Conservation (phyloP, 2,797 vertebrate species). For the Thripadectes ignobilis region DNA sequence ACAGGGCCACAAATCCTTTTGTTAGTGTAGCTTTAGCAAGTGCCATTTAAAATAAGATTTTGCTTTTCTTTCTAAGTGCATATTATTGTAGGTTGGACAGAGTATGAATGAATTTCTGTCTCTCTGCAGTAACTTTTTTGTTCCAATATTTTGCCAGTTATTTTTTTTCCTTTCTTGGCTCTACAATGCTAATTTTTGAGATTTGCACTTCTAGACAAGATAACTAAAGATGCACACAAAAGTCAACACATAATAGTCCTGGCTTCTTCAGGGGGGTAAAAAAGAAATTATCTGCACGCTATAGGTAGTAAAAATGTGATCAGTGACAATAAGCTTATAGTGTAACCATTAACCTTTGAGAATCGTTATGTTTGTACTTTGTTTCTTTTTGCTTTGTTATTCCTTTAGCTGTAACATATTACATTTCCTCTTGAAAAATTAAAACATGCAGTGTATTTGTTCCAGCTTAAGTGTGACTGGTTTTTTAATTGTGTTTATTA, state of each 20-base stretch:
- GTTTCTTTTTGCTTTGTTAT: constrained; percentile 23
- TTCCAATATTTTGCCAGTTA: not conserved
- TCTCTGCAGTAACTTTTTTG: constrained; percentile 38
- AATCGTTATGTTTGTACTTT: not conserved
- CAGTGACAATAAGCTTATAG: not conserved
- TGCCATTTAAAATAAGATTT: constrained; percentile 76
- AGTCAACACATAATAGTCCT: not conserved
- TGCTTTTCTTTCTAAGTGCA: constrained; percentile 59
- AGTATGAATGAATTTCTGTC: constrained; percentile 60
- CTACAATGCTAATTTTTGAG: not conserved
- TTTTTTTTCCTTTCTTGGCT: not conserved
- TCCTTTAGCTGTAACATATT: not conserved
- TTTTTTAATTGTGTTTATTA: not conserved
- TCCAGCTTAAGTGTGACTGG: not conserved
- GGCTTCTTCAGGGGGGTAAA: not conserved
- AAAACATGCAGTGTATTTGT: not conserved
- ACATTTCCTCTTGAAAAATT: not conserved
- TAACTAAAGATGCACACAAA: not conserved
- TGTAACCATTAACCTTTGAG: constrained; percentile 19
- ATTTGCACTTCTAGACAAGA: not conserved
- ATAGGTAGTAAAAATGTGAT: constrained; percentile 9
- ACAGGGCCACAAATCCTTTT: constrained; percentile 79
- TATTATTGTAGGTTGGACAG: constrained; percentile 63
- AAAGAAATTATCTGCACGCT: not conserved
- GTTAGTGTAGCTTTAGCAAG: constrained; percentile 73